Evolutionary conservation across 2,797 vertebrate species (phyloP).

Genomic region (Adelosebastes latens): DNA sequence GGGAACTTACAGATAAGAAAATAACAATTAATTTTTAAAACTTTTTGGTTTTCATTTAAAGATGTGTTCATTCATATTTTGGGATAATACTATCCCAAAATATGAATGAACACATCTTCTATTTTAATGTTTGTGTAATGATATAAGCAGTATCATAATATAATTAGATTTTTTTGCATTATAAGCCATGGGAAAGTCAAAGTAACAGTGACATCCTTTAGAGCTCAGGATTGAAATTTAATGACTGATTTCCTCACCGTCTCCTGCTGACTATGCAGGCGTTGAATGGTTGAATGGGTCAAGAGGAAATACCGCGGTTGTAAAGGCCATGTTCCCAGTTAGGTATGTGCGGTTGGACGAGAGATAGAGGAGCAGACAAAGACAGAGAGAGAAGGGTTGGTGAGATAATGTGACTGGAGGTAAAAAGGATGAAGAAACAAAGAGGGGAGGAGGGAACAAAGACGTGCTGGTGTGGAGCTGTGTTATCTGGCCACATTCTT

Average conservation of each 20-base stretch:
- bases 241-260: constrained; percentile 39
- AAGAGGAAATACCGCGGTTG: constrained; percentile 45
- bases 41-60: too few relatives aligned
- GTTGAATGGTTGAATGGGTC: constrained; percentile 37
- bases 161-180: background rate
- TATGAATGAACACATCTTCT: background rate
- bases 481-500: constrained; percentile 60
- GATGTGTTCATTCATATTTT: too few relatives aligned
- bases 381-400: background rate
- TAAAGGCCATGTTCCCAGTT: constrained; percentile 34
- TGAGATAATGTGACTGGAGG: constrained; percentile 22
- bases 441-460: constrained; percentile 4
- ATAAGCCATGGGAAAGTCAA: background rate
- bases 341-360: constrained; percentile 27
- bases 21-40: background rate
- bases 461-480: constrained; percentile 23
- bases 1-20: background rate
- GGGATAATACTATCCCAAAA: background rate
- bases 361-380: background rate
- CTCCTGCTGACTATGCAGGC: constrained; percentile 20
- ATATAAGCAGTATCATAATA: background rate
- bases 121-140: background rate
- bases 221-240: background rate
- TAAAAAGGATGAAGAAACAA: constrained; percentile 22
- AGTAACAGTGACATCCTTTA: background rate